Evolutionary conservation across 2,888 invertebrate genomes (phyloP).

Genomic region (Trisateles emortualis): DNA sequence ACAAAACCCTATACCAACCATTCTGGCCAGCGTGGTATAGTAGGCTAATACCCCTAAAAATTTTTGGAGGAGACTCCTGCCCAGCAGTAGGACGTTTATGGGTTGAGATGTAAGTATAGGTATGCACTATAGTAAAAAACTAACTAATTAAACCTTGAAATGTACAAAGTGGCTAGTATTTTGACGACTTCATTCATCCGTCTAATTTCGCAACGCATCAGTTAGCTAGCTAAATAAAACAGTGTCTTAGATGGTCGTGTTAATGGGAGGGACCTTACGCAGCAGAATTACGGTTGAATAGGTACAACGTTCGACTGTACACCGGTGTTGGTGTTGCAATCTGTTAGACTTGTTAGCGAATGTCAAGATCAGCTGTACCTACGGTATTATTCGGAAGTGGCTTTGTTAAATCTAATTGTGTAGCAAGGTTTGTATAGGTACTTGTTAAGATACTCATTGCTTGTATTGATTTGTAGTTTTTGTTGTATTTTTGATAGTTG

Average conservation of each 20-base stretch:
- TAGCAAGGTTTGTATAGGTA: slow-evolving; percentile 21
- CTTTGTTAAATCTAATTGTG: slow-evolving; percentile 18
- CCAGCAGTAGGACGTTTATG: too few relatives aligned
- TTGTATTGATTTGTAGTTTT: too few relatives aligned
- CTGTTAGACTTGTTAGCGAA: slow-evolving; percentile 62
- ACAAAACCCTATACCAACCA: too few relatives aligned
- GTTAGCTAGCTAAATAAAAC: slow-evolving; percentile 36
- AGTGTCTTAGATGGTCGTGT: slow-evolving; percentile 47
- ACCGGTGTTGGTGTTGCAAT: slow-evolving; percentile 56
- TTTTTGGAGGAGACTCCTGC: too few relatives aligned
- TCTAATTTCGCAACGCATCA: slow-evolving; percentile 47
- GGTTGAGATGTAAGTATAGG: too few relatives aligned
- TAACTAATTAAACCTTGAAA: too few relatives aligned
- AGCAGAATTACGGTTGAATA: slow-evolving; percentile 55
- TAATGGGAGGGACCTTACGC: slow-evolving; percentile 69
- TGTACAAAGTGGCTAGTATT: too few relatives aligned
- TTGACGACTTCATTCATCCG: slow-evolving; percentile 31
- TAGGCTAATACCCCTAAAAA: too few relatives aligned
- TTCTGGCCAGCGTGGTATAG: too few relatives aligned
- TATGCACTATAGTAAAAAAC: too few relatives aligned
- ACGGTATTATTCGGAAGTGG: slow-evolving; percentile 33
- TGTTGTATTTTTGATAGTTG: too few relatives aligned
- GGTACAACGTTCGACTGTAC: slow-evolving; percentile 39
- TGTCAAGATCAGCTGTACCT: slow-evolving; percentile 55
- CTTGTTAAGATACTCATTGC: too few relatives aligned